These are phyloP conservation scores for Charadrius vociferus DNA, from an alignment of 2,113 vertebrate species.

Conservation along the genomic window DNA sequence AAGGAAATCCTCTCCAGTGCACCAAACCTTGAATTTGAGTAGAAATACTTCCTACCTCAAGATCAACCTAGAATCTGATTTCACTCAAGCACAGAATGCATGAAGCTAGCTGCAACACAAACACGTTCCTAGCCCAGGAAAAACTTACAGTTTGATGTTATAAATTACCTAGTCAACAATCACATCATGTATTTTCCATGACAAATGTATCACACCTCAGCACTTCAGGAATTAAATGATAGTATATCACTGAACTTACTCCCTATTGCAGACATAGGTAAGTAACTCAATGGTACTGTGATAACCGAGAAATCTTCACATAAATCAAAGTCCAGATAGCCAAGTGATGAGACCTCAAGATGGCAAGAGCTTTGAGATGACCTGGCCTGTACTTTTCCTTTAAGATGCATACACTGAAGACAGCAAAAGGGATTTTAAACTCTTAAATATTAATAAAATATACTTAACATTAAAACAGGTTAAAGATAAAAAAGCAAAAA, in stretches of 20 bases:
- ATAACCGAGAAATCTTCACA: neutral
- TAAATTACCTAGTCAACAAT: neutral
- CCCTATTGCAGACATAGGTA: neutral
- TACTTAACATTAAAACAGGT: neutral
- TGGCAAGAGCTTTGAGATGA: neutral
- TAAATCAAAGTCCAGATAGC: neutral
- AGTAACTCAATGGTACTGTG: neutral
- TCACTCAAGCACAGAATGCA: neutral
- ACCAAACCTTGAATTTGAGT: neutral
- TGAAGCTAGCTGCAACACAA: neutral
- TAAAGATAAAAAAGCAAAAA: neutral
- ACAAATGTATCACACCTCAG: neutral
- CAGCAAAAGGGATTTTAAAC: neutral
- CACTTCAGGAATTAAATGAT: neutral
- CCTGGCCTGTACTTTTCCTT: neutral
- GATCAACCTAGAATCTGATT: neutral
- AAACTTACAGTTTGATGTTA: neutral
- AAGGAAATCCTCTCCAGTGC: neutral
- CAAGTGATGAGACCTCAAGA: neutral
- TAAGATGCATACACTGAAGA: neutral
- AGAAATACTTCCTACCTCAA: neutral
- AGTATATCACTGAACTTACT: neutral
- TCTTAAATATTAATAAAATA: neutral
- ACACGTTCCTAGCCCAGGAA: neutral
- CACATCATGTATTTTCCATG: neutral